Percentiles rank a stretch among this genome's conserved stretches.
Conservation (phyloP, 92 coral and sea anemone genomes). For the Epizoanthus illoricatus region DNA sequence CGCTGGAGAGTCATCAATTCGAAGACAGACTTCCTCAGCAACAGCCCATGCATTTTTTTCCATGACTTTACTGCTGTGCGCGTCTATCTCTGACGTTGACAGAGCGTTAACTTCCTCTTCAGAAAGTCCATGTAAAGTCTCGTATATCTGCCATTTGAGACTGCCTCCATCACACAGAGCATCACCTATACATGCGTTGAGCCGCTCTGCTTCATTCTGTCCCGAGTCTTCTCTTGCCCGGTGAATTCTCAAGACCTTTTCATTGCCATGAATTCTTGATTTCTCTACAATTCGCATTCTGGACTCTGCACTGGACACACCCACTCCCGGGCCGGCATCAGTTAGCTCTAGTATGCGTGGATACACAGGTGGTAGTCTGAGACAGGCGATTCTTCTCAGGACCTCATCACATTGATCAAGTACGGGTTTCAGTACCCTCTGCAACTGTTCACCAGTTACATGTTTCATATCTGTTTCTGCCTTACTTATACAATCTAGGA, state of each 20-base stretch:
- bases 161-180: slow-evolving; percentile 40
- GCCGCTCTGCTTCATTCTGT: slow-evolving; percentile 50
- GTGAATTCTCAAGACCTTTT: slow-evolving; percentile 42
- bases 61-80: slow-evolving; percentile 31
- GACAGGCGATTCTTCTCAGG: slow-evolving; percentile 2
- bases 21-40: slow-evolving; percentile 48
- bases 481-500: not conserved
- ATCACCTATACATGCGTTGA: slow-evolving; percentile 42
- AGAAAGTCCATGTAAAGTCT: slow-evolving; percentile 42
- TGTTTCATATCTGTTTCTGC: not conserved
- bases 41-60: slow-evolving; percentile 65
- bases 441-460: not conserved
- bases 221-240: slow-evolving; percentile 53
- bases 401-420: not conserved
- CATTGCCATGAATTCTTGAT: slow-evolving; percentile 42
- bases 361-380: slow-evolving; percentile 30
- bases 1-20: slow-evolving; percentile 59
- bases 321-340: slow-evolving; percentile 38
- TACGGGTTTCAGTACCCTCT: not conserved
- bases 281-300: slow-evolving; percentile 33
- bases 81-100: slow-evolving; percentile 35
- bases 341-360: slow-evolving; percentile 22
- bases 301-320: slow-evolving; percentile 41
- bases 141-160: slow-evolving; percentile 34
- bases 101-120: slow-evolving; percentile 39